These are phyloP conservation scores for Herpetotheres cachinnans DNA, from an alignment of 2,113 vertebrate genomes.

Conservation along the genomic window DNA sequence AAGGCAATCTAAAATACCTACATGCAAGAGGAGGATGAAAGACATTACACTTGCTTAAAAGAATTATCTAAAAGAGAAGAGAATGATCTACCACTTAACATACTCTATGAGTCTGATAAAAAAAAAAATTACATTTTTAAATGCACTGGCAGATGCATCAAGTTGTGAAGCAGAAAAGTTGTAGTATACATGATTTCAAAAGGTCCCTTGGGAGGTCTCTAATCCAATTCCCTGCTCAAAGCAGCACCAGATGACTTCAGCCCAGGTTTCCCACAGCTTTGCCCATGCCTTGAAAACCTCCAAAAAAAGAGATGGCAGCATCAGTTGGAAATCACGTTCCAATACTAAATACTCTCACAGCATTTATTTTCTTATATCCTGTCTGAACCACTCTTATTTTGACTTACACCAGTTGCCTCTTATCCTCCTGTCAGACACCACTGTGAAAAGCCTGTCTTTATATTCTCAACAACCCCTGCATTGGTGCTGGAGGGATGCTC, in stretches of 20 bases:
- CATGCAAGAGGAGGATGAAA: not conserved
- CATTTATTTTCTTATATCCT: not conserved
- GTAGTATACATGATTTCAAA: not conserved
- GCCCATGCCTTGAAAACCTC: not conserved
- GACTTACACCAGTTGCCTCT: not conserved
- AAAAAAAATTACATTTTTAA: not conserved
- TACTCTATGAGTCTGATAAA: not conserved
- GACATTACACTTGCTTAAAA: not conserved
- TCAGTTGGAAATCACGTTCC: not conserved
- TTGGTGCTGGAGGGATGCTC: not conserved
- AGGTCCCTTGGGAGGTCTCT: not conserved
- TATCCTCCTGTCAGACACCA: not conserved
- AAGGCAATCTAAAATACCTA: not conserved
- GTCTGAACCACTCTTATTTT: not conserved
- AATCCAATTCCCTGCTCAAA: not conserved
- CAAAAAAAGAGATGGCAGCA: not conserved
- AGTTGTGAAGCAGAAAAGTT: not conserved
- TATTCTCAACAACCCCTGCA: accelerated
- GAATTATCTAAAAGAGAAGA: not conserved
- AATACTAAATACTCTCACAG: not conserved
- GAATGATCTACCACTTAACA: not conserved
- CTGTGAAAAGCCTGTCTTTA: not conserved
- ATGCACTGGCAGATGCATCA: not conserved
- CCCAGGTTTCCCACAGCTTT: not conserved
- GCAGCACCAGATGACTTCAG: not conserved